Base-by-base conservation (phyloP, 1,140 invertebrate genomes). In the Pectinophora gossypiella region DNA sequence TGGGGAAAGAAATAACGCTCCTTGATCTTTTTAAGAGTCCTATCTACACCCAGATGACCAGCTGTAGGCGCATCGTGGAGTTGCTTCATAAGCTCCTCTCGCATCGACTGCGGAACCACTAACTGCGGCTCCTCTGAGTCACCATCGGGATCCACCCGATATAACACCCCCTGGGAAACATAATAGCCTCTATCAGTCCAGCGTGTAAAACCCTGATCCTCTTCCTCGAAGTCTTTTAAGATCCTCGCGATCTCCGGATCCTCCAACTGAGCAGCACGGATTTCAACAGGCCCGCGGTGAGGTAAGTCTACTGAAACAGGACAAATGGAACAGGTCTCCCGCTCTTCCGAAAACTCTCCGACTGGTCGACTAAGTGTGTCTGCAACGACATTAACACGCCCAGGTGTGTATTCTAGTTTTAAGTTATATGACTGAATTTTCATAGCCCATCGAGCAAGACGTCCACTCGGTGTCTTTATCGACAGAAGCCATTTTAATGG, bases 401-500 rank as follows among this genome's bases (percentile, higher is more conserved):
- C 64, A 3, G 68, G 59, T 4, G 48, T 51, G 43, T 72, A 67
- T 7, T 66, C 42, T 6, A 20, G 10, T 9, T 44, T 18, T 10
- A 44, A 9, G 13, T 20, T 13, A n/a, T 20, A 44, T 22, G 23
- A 60, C 67, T 87, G 81, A 3, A 90, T 46, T 32, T 45, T 20
- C 38, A 87, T 27, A 4, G 72, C 56, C 88, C 88, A 90, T 22
- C 84, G 50, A 0, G 77, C 78, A 7, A 83, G 27, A 2, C 1
- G 68, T 65, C 42, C 43, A 7, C 16, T 20, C 49, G 81, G 68
- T 1, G 73, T 69, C 51, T 84, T 88, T 0, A 85, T 56, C 0
- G 64, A 63, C 13, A 73, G 56, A 0, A 90, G 53, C 79, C 85
- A 90, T 38, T 60, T 61, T 12, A 90, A 54, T 1, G 82, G 72